These are phyloP conservation scores for Stegodyphus mimosarum DNA, from an alignment of 1,140 invertebrate species.

Conservation along the genomic window DNA sequence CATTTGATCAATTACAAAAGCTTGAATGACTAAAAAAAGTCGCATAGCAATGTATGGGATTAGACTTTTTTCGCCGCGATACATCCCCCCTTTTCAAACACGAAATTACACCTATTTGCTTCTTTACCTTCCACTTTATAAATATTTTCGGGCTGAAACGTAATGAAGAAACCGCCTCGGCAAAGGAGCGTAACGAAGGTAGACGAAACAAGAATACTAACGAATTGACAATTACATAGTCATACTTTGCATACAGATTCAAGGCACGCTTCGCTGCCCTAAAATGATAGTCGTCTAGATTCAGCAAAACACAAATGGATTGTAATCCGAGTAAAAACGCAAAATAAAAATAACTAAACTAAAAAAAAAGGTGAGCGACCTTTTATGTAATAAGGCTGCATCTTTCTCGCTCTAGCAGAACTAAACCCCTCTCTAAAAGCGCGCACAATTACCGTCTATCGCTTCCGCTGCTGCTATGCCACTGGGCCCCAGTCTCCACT, in stretches of 20 bases:
- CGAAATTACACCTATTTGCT: too few species aligned
- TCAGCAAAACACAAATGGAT: conserved; percentile 22
- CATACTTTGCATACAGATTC: conserved; percentile 45
- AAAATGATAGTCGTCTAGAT: conserved; percentile 18
- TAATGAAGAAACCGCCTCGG: background rate
- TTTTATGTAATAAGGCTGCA: background rate
- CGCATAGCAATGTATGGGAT: too few species aligned
- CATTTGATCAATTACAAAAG: too few species aligned
- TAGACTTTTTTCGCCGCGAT: too few species aligned
- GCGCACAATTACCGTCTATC: background rate
- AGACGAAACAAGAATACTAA: conserved; percentile 33
- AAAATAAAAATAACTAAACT: background rate
- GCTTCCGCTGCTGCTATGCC: too few species aligned
- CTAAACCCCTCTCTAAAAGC: conserved; percentile 22
- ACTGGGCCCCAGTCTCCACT: too few species aligned
- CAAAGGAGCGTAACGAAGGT: background rate
- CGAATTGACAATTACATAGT: conserved; percentile 37
- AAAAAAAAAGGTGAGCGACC: background rate
- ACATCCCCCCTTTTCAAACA: too few species aligned
- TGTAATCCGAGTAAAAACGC: background rate
- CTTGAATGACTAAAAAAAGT: too few species aligned
- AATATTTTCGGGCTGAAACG: background rate
- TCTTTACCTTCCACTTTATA: too few species aligned
- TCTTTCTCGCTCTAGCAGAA: conserved; percentile 46
- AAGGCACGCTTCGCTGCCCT: conserved; percentile 17